Conservation (phyloP, 2,113 vertebrate species). For the Dasyornis broadbenti region DNA sequence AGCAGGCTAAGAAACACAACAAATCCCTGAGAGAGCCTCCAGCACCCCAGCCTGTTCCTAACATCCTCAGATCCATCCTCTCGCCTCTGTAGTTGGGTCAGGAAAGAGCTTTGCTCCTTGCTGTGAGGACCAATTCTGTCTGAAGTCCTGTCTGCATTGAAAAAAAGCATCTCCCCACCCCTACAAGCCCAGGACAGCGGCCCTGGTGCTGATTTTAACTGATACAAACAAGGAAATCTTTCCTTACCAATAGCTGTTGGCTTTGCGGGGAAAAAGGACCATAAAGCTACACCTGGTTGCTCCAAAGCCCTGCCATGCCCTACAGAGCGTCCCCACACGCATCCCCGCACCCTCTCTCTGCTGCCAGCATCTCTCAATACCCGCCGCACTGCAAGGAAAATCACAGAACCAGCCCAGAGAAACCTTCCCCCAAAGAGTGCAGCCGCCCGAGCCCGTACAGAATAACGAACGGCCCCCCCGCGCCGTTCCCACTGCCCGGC, state of each 20-base stretch:
- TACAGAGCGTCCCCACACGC: neutral
- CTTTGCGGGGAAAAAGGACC: neutral
- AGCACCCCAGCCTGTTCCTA: neutral
- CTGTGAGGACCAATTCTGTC: neutral
- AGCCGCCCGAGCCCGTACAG: rapidly evolving
- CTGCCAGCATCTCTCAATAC: neutral
- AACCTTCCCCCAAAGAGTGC: neutral
- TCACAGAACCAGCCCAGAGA: neutral
- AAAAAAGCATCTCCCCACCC: neutral
- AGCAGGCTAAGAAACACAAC: neutral
- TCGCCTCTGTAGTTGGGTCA: rapidly evolving
- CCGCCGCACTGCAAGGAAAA: neutral
- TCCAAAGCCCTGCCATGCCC: neutral
- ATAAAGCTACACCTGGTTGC: neutral
- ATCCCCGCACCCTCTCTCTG: rapidly evolving
- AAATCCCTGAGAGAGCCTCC: neutral
- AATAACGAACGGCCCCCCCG: neutral
- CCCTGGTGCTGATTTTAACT: neutral
- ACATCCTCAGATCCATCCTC: neutral
- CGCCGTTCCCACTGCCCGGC: neutral
- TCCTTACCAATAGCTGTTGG: neutral
- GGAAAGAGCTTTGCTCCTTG: neutral
- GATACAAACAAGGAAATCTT: neutral
- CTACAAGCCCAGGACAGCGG: rapidly evolving
- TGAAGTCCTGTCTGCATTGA: neutral